Percentiles rank a stretch among this genome's conserved stretches.
These are phyloP conservation scores for Leptoclinus maculatus DNA, from an alignment of 2,797 vertebrate species.

Conservation along the genomic window DNA sequence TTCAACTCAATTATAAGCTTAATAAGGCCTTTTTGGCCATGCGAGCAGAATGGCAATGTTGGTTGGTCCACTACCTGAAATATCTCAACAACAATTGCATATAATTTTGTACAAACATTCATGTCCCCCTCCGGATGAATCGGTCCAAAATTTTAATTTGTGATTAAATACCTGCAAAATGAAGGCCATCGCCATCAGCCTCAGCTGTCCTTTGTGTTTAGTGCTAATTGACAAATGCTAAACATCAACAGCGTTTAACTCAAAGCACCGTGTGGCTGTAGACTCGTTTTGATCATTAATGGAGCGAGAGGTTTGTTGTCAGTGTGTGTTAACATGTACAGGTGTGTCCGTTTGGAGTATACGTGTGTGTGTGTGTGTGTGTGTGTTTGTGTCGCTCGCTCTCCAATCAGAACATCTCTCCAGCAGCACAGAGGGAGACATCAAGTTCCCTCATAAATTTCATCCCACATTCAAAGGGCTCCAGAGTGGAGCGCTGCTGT, in stretches of 20 bases:
- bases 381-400: not conserved
- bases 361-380: not conserved
- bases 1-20: not conserved
- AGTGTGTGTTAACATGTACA: slow-evolving; percentile 7
- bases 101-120: not conserved
- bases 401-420: slow-evolving; percentile 6
- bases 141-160: not conserved
- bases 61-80: not conserved
- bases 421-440: slow-evolving; percentile 34
- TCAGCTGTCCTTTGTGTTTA: not conserved
- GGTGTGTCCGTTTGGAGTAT: slow-evolving; percentile 10
- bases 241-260: not conserved
- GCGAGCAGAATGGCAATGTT: not conserved
- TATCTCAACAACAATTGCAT: not conserved
- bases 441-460: slow-evolving; percentile 76
- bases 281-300: not conserved
- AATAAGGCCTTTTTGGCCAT: too few relatives aligned
- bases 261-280: not conserved
- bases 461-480: slow-evolving; percentile 62
- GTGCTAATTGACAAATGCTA: not conserved
- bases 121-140: not conserved
- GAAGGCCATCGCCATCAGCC: too few relatives aligned
- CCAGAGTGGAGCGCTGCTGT: slow-evolving; percentile 47
- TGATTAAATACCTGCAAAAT: not conserved
- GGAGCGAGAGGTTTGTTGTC: not conserved